A percentile compares a stretch with the other conserved stretches of the same genome.
Evolutionary conservation across 2,797 vertebrate genomes (phyloP).

Genomic region (Anomalospiza imberbis): DNA sequence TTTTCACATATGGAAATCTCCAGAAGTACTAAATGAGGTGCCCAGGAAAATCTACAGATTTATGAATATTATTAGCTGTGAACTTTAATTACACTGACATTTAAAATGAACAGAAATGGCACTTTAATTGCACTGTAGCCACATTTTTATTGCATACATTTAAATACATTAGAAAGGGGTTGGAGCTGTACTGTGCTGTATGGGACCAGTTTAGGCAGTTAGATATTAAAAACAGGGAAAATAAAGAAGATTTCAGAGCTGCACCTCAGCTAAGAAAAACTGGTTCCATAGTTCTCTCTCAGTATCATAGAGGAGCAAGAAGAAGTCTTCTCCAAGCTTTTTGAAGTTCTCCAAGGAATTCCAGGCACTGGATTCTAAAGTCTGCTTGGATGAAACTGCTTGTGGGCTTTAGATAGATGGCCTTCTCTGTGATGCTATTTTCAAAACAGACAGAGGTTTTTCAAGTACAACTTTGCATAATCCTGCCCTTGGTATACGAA

Average conservation of each 20-base stretch:
- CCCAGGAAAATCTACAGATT: slow-evolving; percentile 64
- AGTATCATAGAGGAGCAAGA: neutral
- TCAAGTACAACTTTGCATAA: neutral
- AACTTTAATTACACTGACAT: slow-evolving; percentile 76
- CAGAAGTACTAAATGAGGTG: slow-evolving; percentile 50
- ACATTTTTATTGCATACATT: slow-evolving; percentile 69
- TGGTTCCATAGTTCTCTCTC: neutral
- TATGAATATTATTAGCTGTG: slow-evolving; percentile 69
- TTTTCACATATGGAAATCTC: slow-evolving; percentile 28
- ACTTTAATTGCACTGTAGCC: slow-evolving; percentile 72
- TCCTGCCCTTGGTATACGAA: neutral
- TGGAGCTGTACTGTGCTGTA: slow-evolving; percentile 18
- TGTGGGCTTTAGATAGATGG: neutral
- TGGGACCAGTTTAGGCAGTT: slow-evolving; percentile 51
- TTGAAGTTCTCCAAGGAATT: neutral
- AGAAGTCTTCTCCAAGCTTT: neutral
- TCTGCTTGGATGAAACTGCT: neutral
- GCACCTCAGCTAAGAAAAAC: neutral
- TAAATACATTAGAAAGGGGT: slow-evolving; percentile 74
- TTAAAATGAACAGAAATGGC: slow-evolving; percentile 74
- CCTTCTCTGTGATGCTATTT: neutral
- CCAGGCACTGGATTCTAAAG: neutral
- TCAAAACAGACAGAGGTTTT: neutral
- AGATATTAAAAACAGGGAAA: slow-evolving; percentile 22
- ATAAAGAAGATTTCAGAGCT: slow-evolving; percentile 35